phyloP scores from a whole-genome alignment of 2,797 vertebrate species.

The Chelidonichthys spinosus region DNA sequence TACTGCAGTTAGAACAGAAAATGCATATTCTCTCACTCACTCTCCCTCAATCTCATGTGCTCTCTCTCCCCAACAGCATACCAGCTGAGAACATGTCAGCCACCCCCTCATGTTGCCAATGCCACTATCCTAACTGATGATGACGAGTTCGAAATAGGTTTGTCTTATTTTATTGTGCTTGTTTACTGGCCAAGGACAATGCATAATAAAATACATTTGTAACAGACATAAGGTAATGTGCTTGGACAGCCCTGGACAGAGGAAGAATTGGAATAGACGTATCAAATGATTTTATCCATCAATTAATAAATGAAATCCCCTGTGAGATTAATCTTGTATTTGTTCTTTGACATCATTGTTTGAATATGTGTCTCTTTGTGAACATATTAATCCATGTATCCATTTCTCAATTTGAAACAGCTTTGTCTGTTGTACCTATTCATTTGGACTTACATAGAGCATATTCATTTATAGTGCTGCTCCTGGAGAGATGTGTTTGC shows the following conservation, averaged over 20 bases:
- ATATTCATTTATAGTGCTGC: no score
- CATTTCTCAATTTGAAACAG: slow-evolving; percentile 4
- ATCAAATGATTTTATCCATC: slow-evolving; percentile 20
- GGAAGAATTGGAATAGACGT: not conserved
- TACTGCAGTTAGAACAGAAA: slow-evolving; percentile 15
- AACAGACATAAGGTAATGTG: slow-evolving; percentile 26
- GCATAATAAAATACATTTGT: slow-evolving; percentile 37
- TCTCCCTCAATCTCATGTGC: no score
- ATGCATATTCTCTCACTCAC: not conserved
- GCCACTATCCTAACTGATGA: slow-evolving; percentile 93
- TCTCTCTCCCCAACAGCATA: slow-evolving; percentile 85
- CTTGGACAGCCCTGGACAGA: slow-evolving; percentile 23
- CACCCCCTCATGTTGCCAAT: slow-evolving; percentile 89
- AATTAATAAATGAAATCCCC: slow-evolving; percentile 9
- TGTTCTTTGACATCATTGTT: slow-evolving; percentile 2
- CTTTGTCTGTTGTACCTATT: slow-evolving; percentile 2
- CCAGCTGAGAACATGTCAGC: slow-evolving; percentile 94
- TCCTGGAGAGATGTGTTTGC: not conserved
- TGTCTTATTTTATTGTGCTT: slow-evolving; percentile 71
- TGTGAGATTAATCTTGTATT: not conserved
- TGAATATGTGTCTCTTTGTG: not conserved
- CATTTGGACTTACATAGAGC: not conserved
- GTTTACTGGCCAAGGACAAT: slow-evolving; percentile 33
- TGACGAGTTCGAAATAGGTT: slow-evolving; percentile 98
- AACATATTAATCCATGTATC: slow-evolving; percentile 6